These are phyloP conservation scores for Cyanoderma ruficeps DNA, from an alignment of 2,113 vertebrate genomes.

Conservation along the genomic window DNA sequence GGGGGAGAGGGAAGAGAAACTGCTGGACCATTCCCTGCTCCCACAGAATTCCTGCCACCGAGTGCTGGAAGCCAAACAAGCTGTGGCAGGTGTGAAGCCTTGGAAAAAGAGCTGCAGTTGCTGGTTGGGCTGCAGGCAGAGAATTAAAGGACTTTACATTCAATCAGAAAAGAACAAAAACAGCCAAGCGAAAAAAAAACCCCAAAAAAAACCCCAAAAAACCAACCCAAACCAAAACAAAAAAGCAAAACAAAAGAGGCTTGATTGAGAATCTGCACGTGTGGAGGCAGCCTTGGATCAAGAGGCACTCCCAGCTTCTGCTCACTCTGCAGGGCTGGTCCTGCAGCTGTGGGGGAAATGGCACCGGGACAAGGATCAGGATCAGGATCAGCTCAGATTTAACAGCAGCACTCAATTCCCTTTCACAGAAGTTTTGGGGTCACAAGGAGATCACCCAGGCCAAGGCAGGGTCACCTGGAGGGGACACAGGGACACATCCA, in stretches of 20 bases:
- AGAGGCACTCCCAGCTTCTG: not conserved
- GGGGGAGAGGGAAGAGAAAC: not conserved
- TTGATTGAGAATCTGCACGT: slow-evolving; percentile 67
- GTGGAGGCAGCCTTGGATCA: not conserved
- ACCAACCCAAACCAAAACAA: not conserved
- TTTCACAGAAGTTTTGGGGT: accelerated
- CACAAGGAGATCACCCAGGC: not conserved
- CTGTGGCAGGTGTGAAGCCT: slow-evolving; percentile 70
- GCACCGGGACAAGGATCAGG: not conserved
- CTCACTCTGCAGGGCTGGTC: not conserved
- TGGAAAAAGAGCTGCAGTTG: slow-evolving; percentile 54
- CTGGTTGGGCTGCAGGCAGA: slow-evolving; percentile 48
- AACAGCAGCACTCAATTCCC: not conserved
- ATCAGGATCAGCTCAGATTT: not conserved
- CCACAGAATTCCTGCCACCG: not conserved
- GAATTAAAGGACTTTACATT: slow-evolving; percentile 46
- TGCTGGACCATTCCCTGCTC: not conserved
- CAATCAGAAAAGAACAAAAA: slow-evolving; percentile 40
- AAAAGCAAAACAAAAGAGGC: slow-evolving; percentile 56
- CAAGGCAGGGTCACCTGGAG: not conserved
- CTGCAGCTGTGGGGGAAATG: not conserved
- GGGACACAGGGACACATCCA: not conserved
- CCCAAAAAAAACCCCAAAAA: not conserved
- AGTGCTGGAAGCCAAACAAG: slow-evolving; percentile 47
- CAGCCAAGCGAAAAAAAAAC: not conserved